Conservation (phyloP, 1,140 invertebrate species). For the Cyphomyrmex costatus region DNA sequence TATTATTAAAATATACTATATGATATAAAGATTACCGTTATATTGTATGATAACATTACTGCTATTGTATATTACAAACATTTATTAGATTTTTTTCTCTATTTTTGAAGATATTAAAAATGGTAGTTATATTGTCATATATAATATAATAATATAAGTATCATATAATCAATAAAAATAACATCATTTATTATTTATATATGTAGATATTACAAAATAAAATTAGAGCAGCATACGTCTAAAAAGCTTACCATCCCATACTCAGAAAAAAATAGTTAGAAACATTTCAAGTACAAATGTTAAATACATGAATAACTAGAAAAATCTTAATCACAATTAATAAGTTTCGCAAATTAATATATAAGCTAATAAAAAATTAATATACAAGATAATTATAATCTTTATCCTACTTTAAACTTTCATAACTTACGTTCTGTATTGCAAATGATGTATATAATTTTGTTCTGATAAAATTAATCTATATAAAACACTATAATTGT, state of each 20-base stretch:
- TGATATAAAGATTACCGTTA: neutral
- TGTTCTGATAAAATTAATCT: neutral
- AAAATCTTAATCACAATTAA: neutral
- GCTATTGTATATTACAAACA: neutral
- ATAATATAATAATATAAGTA: constrained; percentile 1
- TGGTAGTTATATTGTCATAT: neutral
- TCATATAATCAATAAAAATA: constrained; percentile 3
- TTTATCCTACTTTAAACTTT: neutral
- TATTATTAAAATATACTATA: neutral
- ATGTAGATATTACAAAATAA: neutral
- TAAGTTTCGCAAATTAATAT: neutral
- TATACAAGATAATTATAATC: neutral
- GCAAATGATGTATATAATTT: neutral
- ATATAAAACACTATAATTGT: neutral
- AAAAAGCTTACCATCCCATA: neutral
- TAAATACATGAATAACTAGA: neutral
- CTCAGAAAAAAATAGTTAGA: constrained; percentile 7
- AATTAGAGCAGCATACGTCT: constrained; percentile 6
- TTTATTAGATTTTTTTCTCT: neutral
- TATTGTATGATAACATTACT: neutral
- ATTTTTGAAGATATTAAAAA: neutral
- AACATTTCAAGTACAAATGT: constrained; percentile 14
- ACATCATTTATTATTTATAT: neutral
- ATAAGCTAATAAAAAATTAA: neutral
- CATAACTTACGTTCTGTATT: neutral